Conservation (phyloP, 1,140 invertebrate genomes). For the Propsilocerus akamusi region DNA sequence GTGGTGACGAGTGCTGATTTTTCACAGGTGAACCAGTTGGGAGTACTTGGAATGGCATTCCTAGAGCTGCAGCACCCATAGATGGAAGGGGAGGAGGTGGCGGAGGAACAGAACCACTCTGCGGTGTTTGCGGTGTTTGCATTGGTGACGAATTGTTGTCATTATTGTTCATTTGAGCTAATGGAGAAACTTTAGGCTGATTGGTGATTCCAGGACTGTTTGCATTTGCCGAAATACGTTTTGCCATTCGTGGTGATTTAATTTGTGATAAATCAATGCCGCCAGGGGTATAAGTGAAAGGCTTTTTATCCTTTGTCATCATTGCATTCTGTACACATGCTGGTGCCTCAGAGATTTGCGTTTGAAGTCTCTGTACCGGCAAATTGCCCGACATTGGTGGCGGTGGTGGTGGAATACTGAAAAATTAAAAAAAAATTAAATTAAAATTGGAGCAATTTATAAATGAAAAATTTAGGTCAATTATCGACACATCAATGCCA, state of each 20-base stretch:
- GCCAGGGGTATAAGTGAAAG: constrained; percentile 85
- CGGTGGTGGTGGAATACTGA: constrained; percentile 12
- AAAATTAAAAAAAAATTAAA: background rate
- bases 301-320: constrained; percentile 90
- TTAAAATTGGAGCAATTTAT: background rate
- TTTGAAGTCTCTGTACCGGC: constrained; percentile 12
- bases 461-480: background rate
- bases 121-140: constrained; percentile 24
- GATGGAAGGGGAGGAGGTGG: constrained; percentile 11
- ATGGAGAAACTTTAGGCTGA: constrained; percentile 16
- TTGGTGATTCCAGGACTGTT: constrained; percentile 29
- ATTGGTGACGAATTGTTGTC: constrained; percentile 12
- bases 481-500: background rate
- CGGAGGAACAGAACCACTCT: constrained; percentile 15
- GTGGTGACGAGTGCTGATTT: constrained; percentile 28
- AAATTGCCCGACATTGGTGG: constrained; percentile 15
- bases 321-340: constrained; percentile 81
- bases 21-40: constrained; percentile 37
- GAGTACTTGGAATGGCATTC: constrained; percentile 49
- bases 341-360: constrained; percentile 44
- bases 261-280: constrained; percentile 83
- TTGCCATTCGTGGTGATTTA: constrained; percentile 70
- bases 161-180: constrained; percentile 10
- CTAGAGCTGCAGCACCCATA: constrained; percentile 24
- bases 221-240: constrained; percentile 36